Evolutionary conservation across 1,140 invertebrate genomes (phyloP).

Genomic region (Mycetomoellerius zeteki): DNA sequence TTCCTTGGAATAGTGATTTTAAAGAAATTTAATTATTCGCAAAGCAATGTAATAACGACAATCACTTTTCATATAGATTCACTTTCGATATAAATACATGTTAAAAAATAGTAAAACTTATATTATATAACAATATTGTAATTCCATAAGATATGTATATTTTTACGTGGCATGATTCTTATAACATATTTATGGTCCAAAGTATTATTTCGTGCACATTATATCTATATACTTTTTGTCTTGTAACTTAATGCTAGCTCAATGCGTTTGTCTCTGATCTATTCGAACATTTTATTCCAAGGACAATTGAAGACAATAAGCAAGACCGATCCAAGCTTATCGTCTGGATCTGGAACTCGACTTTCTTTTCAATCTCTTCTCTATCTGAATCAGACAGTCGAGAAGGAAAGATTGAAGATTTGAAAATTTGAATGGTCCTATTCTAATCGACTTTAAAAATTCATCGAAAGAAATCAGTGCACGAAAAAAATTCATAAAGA

Average conservation of each 20-base stretch:
- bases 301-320: background rate
- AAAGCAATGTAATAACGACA: constrained; percentile 21
- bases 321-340: background rate
- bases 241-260: constrained; percentile 10
- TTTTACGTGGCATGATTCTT: constrained; percentile 29
- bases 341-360: background rate
- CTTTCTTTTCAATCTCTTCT: background rate
- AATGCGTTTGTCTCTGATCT: constrained; percentile 16
- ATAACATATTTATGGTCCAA: constrained; percentile 35
- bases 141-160: constrained; percentile 56
- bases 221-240: constrained; percentile 12
- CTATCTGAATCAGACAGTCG: background rate
- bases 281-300: constrained; percentile 17
- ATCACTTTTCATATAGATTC: background rate
- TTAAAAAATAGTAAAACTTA: constrained; percentile 45
- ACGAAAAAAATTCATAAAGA: constrained; percentile 3
- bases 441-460: constrained; percentile 22
- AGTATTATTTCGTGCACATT: constrained; percentile 26
- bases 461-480: background rate
- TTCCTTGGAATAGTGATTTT: background rate
- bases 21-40: background rate
- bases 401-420: background rate
- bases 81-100: background rate
- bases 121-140: constrained; percentile 45
- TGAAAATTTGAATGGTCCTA: background rate